Conservation (phyloP, 2,888 invertebrate genomes). For the Sabatieria punctata region DNA sequence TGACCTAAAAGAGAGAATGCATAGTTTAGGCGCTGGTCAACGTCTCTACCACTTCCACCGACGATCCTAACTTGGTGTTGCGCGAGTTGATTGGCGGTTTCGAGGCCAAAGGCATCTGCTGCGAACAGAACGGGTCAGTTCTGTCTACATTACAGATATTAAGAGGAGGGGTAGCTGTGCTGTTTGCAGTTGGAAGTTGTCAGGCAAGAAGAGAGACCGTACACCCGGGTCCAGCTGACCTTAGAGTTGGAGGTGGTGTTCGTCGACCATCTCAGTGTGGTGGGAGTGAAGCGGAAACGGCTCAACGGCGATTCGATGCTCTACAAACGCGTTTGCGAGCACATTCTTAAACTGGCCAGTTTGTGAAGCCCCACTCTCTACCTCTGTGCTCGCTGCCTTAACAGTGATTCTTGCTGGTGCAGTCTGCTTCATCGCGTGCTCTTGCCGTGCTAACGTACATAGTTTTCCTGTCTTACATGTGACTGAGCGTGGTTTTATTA, state of each 20-base stretch:
- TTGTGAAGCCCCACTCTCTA: no score
- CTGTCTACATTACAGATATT: no score
- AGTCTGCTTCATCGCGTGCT: no score
- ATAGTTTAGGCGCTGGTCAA: constrained; percentile 51
- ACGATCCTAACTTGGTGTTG: constrained; percentile 47
- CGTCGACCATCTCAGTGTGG: constrained; percentile 34
- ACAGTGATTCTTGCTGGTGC: not conserved
- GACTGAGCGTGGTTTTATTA: no score
- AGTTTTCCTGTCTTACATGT: no score
- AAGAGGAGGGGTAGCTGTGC: constrained; percentile 1
- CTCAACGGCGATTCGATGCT: constrained; percentile 61
- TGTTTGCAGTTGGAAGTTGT: constrained; percentile 44
- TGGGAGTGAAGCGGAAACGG: constrained; percentile 52
- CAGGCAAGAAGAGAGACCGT: constrained; percentile 46
- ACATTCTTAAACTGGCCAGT: constrained; percentile 39
- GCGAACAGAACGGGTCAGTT: constrained; percentile 49
- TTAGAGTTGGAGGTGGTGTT: constrained; percentile 51
- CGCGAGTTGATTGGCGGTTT: constrained; percentile 45
- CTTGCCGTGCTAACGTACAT: no score
- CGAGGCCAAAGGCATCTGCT: constrained; percentile 45
- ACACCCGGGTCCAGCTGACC: constrained; percentile 40
- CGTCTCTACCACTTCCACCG: constrained; percentile 51
- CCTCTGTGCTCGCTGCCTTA: not conserved
- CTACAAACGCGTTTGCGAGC: constrained; percentile 59
- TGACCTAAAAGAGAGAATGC: no score